Evolutionary conservation across 2,888 invertebrate species (phyloP).

Genomic region (Beris morrisii): DNA sequence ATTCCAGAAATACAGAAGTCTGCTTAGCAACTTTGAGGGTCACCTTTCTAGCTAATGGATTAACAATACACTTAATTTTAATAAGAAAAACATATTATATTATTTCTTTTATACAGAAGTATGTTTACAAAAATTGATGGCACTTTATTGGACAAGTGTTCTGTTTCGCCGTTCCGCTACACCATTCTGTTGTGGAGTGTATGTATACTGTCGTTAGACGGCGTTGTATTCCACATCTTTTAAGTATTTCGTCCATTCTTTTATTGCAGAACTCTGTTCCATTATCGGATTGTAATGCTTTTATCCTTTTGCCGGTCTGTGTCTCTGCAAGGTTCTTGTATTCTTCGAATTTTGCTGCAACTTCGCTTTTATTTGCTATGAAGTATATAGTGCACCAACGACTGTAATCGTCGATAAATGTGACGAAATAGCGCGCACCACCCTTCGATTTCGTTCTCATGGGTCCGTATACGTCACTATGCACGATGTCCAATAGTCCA

Average conservation of each 20-base stretch:
- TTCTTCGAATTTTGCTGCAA: neutral
- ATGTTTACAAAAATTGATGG: no score
- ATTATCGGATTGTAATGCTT: constrained; percentile 1
- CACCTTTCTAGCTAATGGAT: no score
- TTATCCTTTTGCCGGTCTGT: neutral
- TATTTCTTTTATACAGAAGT: no score
- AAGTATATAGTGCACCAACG: neutral
- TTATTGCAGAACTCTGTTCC: neutral
- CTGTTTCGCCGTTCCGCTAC: neutral
- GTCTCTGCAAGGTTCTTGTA: neutral
- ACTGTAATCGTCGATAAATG: neutral
- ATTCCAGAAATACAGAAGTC: no score
- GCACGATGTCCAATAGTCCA: no score
- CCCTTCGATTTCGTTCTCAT: no score
- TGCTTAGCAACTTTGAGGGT: no score
- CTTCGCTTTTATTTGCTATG: neutral
- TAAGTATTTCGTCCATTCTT: neutral
- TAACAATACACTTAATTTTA: no score
- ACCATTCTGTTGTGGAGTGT: neutral
- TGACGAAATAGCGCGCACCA: neutral
- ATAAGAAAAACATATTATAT: no score
- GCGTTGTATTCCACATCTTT: neutral
- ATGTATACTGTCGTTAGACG: neutral
- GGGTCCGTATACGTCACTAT: no score
- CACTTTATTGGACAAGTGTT: no score